Base-by-base conservation (phyloP, 2,797 vertebrate species). In the Furcifer pardalis region DNA sequence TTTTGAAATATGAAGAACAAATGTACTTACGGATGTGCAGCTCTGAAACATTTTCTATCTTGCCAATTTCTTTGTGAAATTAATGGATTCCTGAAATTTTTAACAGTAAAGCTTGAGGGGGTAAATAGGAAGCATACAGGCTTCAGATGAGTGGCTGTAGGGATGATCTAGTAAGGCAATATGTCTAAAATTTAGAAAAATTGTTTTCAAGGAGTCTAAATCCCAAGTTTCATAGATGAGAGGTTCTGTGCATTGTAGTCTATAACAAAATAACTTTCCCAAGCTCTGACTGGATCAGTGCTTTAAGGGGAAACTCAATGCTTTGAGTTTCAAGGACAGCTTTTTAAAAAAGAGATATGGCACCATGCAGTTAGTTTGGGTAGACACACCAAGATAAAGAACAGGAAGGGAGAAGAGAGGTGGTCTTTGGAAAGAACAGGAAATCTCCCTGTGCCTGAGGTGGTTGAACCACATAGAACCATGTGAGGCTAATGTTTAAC, bases 1-100 rank as follows among this genome's bases (percentile, higher is more conserved):
- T 60, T 86, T 90, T 46, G 80, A 85, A 30, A 44, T 60, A 68
- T 86, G 73, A 78, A 49, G 13, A 76, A 25, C 56, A 49, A 49
- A 35, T 63, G 6, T 49, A 49, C 66, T 75, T 44, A 30, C 69
- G 5, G 44, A 7, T 59, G 8, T 69, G 37, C n/a, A 7, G 7
- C n/a, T 52, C 40, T 73, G 7, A 19, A 68, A 23, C 56, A 17
- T 4, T 80, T 15, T n/a, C n/a, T n/a, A n/a, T n/a, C n/a, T 56
- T 56, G 52, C 52, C 52, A 56, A 56, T 56, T 56, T 56, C 17
- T 56, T 5, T 21, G 15, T 21, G 17, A 25, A 62, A 19, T 42
- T 62, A 77, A 0, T n/a, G n/a, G n/a, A n/a, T n/a, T n/a, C n/a
- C n/a, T n/a, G n/a, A n/a, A n/a, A n/a, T n/a, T n/a, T n/a, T n/a